Percentiles rank a stretch among this genome's conserved stretches.
Evolutionary conservation across 2,888 invertebrate species (phyloP).

Genomic region (Macaria liturata): DNA sequence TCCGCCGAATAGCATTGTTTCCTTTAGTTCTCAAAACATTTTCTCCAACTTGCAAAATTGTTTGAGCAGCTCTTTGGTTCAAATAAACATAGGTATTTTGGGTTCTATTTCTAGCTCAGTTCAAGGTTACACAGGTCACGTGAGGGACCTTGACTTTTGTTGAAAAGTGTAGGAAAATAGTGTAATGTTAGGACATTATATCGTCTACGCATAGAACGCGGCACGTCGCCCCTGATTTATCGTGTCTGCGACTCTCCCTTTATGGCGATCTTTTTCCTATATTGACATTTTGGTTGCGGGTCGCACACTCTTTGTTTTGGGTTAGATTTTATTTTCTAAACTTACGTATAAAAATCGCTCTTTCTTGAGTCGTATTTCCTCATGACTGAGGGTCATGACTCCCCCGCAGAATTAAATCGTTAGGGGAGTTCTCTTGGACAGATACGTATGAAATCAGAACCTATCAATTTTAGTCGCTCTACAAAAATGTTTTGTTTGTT

Average conservation of each 20-base stretch:
- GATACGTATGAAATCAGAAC: no score
- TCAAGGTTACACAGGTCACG: slow-evolving; percentile 24
- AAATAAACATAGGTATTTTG: slow-evolving; percentile 29
- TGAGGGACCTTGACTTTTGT: no score
- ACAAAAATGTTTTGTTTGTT: no score
- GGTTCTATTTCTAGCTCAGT: slow-evolving; percentile 16
- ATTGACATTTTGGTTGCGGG: slow-evolving; percentile 13
- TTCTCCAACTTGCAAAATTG: slow-evolving; percentile 25
- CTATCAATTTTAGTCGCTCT: no score
- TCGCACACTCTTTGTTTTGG: no score
- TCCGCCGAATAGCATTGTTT: neutral
- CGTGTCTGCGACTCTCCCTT: slow-evolving; percentile 53
- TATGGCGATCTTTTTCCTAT: slow-evolving; percentile 43
- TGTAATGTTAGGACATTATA: neutral
- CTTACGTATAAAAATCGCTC: no score
- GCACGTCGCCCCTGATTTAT: slow-evolving; percentile 53
- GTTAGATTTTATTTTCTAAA: no score
- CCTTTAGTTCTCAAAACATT: slow-evolving; percentile 16
- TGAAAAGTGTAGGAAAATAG: no score
- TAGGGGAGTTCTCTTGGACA: no score
- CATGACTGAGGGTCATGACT: no score
- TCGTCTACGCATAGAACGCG: slow-evolving; percentile 23
- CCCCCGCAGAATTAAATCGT: no score
- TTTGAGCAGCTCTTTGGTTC: slow-evolving; percentile 27
- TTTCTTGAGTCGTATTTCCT: no score